Conservation (phyloP, 2,888 invertebrate genomes). For the Mimumesa dahlbomi region DNA sequence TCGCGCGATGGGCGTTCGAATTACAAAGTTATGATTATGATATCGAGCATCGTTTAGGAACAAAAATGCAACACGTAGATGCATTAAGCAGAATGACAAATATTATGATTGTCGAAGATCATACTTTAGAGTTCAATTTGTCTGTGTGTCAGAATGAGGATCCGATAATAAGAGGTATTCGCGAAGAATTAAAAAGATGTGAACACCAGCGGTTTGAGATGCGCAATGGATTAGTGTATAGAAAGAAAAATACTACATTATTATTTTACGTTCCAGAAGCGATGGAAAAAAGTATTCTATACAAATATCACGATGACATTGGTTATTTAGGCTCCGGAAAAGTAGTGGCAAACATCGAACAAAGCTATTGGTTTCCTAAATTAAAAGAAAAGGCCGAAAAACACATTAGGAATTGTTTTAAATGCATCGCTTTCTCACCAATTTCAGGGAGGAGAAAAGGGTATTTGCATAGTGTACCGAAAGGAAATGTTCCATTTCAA, state of each 20-base stretch:
- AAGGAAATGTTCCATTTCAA: background rate
- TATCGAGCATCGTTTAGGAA: constrained; percentile 6
- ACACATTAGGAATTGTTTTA: constrained; percentile 10
- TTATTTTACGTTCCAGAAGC: constrained; percentile 12
- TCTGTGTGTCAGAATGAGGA: constrained; percentile 16
- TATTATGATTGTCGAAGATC: constrained; percentile 20
- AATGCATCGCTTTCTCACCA: constrained; percentile 5
- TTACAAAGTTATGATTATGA: constrained; percentile 20
- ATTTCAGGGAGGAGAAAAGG: background rate
- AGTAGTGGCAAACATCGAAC: background rate
- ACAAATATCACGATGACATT: constrained; percentile 4
- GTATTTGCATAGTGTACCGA: background rate
- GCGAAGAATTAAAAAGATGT: constrained; percentile 8
- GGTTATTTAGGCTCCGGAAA: constrained; percentile 1
- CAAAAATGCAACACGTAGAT: constrained; percentile 19
- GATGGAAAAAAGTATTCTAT: constrained; percentile 2
- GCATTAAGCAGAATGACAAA: constrained; percentile 15
- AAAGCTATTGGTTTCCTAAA: constrained; percentile 19
- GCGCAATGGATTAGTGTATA: constrained; percentile 47
- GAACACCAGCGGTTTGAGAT: constrained; percentile 46
- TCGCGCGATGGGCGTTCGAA: constrained; percentile 46
- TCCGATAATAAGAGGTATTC: background rate
- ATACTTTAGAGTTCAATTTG: constrained; percentile 17
- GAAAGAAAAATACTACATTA: constrained; percentile 25
- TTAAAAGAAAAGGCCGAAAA: background rate